phyloP scores from a whole-genome alignment of 2,888 invertebrate species.

The Coelopa pilipes region DNA sequence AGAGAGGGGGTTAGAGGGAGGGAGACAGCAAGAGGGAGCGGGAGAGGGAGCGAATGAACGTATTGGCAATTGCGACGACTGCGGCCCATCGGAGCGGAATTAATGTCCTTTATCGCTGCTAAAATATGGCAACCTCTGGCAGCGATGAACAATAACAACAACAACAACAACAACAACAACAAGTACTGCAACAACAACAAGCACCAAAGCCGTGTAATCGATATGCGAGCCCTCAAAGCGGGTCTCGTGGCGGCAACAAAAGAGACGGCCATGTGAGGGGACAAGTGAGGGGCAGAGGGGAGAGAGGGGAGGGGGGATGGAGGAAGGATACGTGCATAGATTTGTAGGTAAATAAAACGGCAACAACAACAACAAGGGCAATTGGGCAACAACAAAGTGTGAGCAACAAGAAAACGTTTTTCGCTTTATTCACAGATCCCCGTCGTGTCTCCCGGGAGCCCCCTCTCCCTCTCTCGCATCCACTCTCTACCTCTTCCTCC shows the following conservation, averaged over 20 bases:
- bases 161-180: background rate
- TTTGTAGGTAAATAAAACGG: too few relatives aligned
- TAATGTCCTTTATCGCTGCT: slow-evolving; percentile 19
- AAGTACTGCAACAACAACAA: background rate
- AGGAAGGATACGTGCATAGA: too few relatives aligned
- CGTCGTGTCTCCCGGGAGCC: too few relatives aligned
- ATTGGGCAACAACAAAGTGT: too few relatives aligned
- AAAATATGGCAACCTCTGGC: slow-evolving; percentile 23
- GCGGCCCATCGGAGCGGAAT: slow-evolving; percentile 16
- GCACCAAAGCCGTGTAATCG: background rate
- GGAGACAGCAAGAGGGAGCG: background rate
- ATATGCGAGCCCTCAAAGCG: background rate
- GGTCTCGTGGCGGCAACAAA: background rate
- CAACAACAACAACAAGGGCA: too few relatives aligned
- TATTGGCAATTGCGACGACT: slow-evolving; percentile 10
- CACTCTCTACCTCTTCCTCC: too few relatives aligned
- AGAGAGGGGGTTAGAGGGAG: background rate
- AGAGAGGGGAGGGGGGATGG: too few relatives aligned
- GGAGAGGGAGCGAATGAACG: background rate
- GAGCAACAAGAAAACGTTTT: too few relatives aligned
- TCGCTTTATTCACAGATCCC: too few relatives aligned
- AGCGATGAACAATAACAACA: background rate
- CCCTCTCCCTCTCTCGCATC: too few relatives aligned
- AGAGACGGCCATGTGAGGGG: too few relatives aligned
- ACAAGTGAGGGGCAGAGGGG: too few relatives aligned